Base-by-base conservation (phyloP, 1,140 invertebrate species). In the Alviniconcha marisindica region DNA sequence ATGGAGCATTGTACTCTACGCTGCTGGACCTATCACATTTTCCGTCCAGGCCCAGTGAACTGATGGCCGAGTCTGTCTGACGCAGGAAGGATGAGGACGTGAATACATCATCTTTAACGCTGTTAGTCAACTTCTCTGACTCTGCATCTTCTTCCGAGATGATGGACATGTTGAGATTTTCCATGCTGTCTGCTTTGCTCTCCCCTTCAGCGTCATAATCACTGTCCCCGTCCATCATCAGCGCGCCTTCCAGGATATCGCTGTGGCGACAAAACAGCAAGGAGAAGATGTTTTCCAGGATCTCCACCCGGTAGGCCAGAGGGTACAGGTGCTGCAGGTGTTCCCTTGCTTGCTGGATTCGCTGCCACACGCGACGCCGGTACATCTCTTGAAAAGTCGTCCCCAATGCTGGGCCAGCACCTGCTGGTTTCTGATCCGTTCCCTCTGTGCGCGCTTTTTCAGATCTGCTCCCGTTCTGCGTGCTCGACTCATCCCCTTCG, bases 281-380 rank as follows among this genome's bases (percentile, higher is more conserved):
- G 36, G 92, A 91, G 87, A 93, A 94, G 10, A 94, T 89, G 90
- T 94, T 92, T 87, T 94, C 93, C 81, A 94, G 74, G 18, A 94
- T 90, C 87, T 94, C 94, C 3, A 94, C 85, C 18, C 93, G 84
- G 81, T 91, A 93, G 28, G 89, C 86, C 71, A 94, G 79, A 10
- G 93, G 93, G 63, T 90, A 90, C 28, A 94, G 85, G 78, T 90
- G 86, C 28, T 86, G 81, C 2, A 94, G 81, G 66, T 89, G 89
- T 21, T 87, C 77, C 85, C 89, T 89, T 10, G 87, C 85, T 73
- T 85, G 71, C 24, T 86, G 83, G 38, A 93, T 81, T 83, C 87
- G 90, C 60, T 86, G 82, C 33, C 86, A 88, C 36, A 92, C 90
- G 77, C 83, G 85, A 71, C 87, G 83, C n/a, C 87, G 83, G 83